Evolutionary conservation across 1,140 invertebrate genomes (phyloP).

Genomic region (Lasioglossum baleicum): DNA sequence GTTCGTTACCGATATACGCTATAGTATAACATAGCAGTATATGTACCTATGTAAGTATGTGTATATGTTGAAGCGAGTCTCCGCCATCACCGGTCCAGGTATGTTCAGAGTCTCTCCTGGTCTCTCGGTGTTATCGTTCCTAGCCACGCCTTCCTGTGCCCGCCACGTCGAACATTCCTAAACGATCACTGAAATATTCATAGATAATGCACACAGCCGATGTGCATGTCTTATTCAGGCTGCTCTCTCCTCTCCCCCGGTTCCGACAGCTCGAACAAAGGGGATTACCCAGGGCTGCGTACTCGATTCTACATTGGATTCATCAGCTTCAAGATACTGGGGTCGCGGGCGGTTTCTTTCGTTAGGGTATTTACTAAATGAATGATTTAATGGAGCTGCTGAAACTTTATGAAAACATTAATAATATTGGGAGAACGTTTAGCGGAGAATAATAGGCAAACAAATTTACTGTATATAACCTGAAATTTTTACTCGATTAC

Average conservation of each 20-base stretch:
- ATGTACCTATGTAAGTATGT: too few species aligned
- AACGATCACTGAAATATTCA: slow-evolving; percentile 65
- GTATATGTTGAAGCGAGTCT: slow-evolving; percentile 34
- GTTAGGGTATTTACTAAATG: too few species aligned
- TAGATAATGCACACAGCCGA: not conserved
- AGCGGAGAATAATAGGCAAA: too few species aligned
- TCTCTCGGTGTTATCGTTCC: slow-evolving; percentile 68
- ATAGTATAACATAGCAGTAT: too few species aligned
- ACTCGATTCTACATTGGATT: not conserved
- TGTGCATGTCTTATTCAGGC: not conserved
- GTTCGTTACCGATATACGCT: slow-evolving; percentile 65
- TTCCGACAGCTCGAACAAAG: too few species aligned
- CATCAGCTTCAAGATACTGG: not conserved
- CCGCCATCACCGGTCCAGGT: slow-evolving; percentile 65
- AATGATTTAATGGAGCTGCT: too few species aligned
- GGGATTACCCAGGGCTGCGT: not conserved
- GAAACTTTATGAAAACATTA: too few species aligned
- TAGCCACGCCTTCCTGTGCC: slow-evolving; percentile 70
- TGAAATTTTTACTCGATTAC: too few species aligned
- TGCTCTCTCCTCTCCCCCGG: not conserved
- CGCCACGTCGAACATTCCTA: slow-evolving; percentile 72
- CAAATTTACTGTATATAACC: too few species aligned
- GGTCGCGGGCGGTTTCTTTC: too few species aligned
- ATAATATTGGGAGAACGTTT: too few species aligned
- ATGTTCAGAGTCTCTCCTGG: slow-evolving; percentile 70